Percentiles rank a stretch among this genome's conserved stretches.
phyloP scores from a whole-genome alignment of 2,113 vertebrate genomes.

The Pelvicachromis taeniatus region DNA sequence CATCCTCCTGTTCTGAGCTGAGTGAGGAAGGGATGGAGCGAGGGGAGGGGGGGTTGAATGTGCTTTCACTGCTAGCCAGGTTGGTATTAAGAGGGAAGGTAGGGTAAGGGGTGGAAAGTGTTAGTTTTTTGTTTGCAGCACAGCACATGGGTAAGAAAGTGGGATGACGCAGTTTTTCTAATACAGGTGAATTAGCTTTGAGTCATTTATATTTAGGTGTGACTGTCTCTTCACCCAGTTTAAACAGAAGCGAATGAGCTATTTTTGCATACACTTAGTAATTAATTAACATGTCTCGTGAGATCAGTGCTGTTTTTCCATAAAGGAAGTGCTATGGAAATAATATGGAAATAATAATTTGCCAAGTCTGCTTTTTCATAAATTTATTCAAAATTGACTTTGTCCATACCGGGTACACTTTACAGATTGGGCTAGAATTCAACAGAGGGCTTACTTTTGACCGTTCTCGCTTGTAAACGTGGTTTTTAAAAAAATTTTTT shows the following conservation, averaged over 20 bases:
- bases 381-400: neutral
- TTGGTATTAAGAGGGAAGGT: constrained; percentile 4
- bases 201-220: neutral
- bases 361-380: neutral
- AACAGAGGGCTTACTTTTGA: neutral
- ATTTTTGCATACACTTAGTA: neutral
- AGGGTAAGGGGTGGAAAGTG: neutral
- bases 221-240: neutral
- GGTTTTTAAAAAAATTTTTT: neutral
- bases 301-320: neutral
- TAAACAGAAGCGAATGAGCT: neutral
- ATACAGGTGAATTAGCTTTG: neutral
- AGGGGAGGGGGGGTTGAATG: constrained; percentile 4
- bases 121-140: neutral
- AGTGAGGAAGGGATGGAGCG: constrained; percentile 30
- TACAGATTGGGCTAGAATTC: neutral
- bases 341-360: neutral
- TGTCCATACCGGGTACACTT: neutral
- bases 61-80: constrained; percentile 24
- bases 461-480: neutral
- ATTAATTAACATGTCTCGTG: neutral
- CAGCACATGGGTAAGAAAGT: constrained; percentile 5
- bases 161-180: neutral
- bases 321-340: neutral
- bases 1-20: constrained; percentile 57